Conservation (phyloP, 1,140 invertebrate species). For the Drosophila bocki region DNA sequence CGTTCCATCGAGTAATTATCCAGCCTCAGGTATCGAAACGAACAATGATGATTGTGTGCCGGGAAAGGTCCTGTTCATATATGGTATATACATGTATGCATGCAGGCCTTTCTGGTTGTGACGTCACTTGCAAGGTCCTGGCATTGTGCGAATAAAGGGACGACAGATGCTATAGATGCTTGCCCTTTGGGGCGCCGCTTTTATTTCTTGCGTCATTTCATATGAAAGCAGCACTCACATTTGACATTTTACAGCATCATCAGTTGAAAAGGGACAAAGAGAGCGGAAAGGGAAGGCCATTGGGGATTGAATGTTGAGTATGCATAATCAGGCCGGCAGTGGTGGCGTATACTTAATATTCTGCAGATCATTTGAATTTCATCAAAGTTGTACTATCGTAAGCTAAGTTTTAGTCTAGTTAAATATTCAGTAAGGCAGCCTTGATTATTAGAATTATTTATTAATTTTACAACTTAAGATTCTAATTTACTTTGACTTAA, state of each 20-base stretch:
- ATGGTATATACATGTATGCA: background rate
- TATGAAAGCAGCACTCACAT: conserved; percentile 74
- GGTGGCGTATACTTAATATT: conserved; percentile 43
- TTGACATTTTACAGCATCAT: conserved; percentile 76
- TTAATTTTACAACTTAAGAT: no score
- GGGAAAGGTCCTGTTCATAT: background rate
- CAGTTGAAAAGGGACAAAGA: conserved; percentile 4
- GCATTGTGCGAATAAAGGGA: conserved; percentile 30
- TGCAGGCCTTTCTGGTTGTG: conserved; percentile 27
- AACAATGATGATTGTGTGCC: conserved; percentile 16
- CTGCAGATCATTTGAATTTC: conserved; percentile 3
- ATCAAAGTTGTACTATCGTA: background rate
- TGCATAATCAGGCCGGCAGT: conserved; percentile 49
- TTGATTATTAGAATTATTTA: background rate
- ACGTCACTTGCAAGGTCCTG: conserved; percentile 53
- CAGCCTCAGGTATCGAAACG: conserved; percentile 15
- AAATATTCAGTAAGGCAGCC: background rate
- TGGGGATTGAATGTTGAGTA: conserved; percentile 26
- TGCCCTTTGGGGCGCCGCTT: conserved; percentile 67
- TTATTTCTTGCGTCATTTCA: conserved; percentile 78
- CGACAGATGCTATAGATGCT: conserved; percentile 28
- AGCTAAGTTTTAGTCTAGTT: no score
- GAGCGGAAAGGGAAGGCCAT: conserved; percentile 17
- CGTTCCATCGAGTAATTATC: conserved; percentile 63
- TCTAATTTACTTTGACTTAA: no score